Evolutionary conservation across 2,797 vertebrate species (phyloP), one percentile per base, ranked within the genome.

Genomic region (Helarctos malayanus): DNA sequence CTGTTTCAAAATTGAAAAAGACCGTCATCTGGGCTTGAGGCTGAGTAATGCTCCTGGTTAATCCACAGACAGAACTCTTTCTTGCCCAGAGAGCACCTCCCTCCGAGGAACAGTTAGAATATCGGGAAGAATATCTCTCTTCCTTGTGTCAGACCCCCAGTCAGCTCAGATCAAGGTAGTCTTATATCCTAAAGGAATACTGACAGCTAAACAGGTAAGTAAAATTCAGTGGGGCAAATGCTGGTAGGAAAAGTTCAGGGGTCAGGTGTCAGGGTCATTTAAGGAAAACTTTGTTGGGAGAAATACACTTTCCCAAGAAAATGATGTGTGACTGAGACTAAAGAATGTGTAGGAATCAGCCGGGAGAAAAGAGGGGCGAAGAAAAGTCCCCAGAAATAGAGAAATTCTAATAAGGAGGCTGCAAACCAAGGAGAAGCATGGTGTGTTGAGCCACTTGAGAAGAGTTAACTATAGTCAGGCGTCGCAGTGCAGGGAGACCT

Each of bases 1-100:
- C n/a, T 91, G 23, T 83, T 98, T 93, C 69, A 86, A 41, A 94
- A 95, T 89, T 92, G 71, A 76, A 90, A 82, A 80, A 59, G 57
- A 56, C 7, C 21, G 94, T 92, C 88, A 65, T 93, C 27, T 95
- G 45, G 89, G 25, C 12, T 0, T 94, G 56, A 32, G 91, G 8
- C 57, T 90, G 56, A 95, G 86, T 41, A 1, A 3, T 45, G 41
- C 35, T 57, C 18, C 96, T 69, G 38, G 91, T 96, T 94, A 89
- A 41, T 15, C 97, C 57, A 19, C 54, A 54, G 78, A 52, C 97
- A 79, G 90, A 94, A 75, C 69, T 94, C 45, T 68, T 79, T 10
- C 85, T 82, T 71, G 1, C 84, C 80, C 95, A 96, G 63, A 96
- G 54, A 54, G 32, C 96, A 92, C 90, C 88, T n/a, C 65, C 90